Evolutionary conservation across 2,797 vertebrate species (phyloP), one percentile per base, ranked within the genome.

Genomic region (Galaxias olidus): DNA sequence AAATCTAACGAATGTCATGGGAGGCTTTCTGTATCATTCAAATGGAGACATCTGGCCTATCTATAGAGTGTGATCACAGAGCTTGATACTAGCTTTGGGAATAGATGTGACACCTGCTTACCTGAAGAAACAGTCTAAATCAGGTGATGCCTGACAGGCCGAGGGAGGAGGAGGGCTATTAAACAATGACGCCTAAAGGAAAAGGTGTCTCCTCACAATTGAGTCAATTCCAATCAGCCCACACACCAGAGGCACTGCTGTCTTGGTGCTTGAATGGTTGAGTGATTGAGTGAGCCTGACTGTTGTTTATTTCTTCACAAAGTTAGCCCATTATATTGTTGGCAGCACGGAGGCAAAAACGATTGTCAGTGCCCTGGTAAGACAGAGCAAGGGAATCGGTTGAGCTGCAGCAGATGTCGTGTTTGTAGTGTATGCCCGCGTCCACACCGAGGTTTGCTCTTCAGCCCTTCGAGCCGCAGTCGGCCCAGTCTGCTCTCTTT

Each of bases 61-160:
- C 85, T 76, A 18, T 68, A 75, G 77, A 78, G 78, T 60, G 59
- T 75, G 75, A 85, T 87, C 72, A 56, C 46, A 13, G 7, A 64
- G 80, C 71, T 73, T 78, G 82, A 72, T 64, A 63, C 61, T 68
- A 61, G 69, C 69, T 76, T 65, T 72, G 71, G 72, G 72, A 84
- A 82, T 84, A 84, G 84, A 85, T 65, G 75, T 79, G 84, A 79
- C 86, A 88, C 86, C 84, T 88, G 85, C 83, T 86, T 83, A 90
- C 89, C 86, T 85, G 79, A 66, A 79, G 73, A 78, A 81, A 79
- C 41, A 1, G 69, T 69, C 68, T 81, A 82, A 86, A 88, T 89
- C 76, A 79, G 73, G 10, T 49, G 72, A 68, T 76, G 79, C 76
- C 77, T 73, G 71, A 52, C 67, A 81, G 74, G 76, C 61, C 54